These are phyloP conservation scores for Sula dactylatra DNA, from an alignment of 2,113 vertebrate species.

Conservation along the genomic window DNA sequence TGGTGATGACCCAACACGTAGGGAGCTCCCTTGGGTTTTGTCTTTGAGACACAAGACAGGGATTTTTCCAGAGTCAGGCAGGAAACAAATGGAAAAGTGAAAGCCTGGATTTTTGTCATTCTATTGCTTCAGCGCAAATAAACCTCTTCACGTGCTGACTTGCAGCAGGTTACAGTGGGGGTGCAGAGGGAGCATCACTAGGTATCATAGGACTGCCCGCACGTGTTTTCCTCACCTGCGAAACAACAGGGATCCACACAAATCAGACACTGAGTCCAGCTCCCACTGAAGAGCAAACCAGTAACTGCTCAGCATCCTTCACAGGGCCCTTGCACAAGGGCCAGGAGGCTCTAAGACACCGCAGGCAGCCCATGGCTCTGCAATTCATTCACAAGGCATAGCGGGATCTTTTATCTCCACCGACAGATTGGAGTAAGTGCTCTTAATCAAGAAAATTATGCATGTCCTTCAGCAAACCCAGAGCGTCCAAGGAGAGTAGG, in stretches of 20 bases:
- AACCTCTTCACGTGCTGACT: background rate
- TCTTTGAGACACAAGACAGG: background rate
- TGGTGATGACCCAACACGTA: background rate
- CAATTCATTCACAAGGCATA: background rate
- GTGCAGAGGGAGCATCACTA: background rate
- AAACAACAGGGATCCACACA: background rate
- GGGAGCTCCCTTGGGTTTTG: constrained; percentile 2
- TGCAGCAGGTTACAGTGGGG: background rate
- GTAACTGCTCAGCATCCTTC: background rate
- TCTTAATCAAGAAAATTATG: background rate
- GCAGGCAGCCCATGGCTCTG: background rate
- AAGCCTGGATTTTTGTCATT: constrained; percentile 36
- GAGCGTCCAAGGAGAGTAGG: background rate
- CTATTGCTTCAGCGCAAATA: background rate
- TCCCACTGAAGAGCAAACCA: background rate
- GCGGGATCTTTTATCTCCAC: background rate
- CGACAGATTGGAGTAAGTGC: background rate
- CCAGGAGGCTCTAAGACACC: background rate
- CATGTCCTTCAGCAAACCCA: background rate
- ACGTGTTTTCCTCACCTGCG: background rate
- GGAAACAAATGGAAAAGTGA: constrained; percentile 1
- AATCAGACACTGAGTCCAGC: background rate
- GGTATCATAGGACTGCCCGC: fast-evolving
- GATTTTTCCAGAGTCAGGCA: constrained; percentile 6
- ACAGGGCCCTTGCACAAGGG: background rate